Evolutionary conservation across 2,888 invertebrate genomes (phyloP), one percentile per base, ranked within the genome.

Genomic region (Blera fallax): DNA sequence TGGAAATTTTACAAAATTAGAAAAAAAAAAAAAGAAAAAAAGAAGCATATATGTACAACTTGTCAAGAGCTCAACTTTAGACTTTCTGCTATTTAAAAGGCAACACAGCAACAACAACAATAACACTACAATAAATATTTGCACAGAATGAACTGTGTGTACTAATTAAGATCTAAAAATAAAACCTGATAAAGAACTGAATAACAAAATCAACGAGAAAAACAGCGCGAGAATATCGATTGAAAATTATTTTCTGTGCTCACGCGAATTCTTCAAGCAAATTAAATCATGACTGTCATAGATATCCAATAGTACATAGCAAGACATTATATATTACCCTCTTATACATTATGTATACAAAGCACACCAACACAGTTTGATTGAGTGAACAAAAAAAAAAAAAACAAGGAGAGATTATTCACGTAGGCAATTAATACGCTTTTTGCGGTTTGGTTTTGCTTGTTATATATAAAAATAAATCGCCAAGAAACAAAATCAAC

Each of bases 101-200:
- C 58, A 34, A 78, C 34, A 24, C 14, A 67, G 37, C 48, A 56
- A 56, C 64, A 65, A 29, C 27, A 56, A 58, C 67, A 48, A 24
- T 10, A 64, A 40, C 16, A 37, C 14, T 24, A 65, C 27, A 72
- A 72, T 70, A 70, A 74, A 70, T 65, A 76, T 84, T 70, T 74
- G 50, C 79, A 70, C 69, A 84, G 64, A 84, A 67, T 76, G 60
- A 74, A 85, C 37, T 77, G 64, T 56, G 81, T 56, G 81, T 56
- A 80, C 84, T 85, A 76, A 85, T 85, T 80, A 77, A 81, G 70
- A 77, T 85, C 76, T 81, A 80, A 81, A 85, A 85, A 85, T 85
- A 85, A 81, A 81, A 72, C 81, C 27, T 85, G 76, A 85, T 85
- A 72, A 85, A 85, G 81, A 85, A 70, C 58, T 40, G 50, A 72